A percentile compares a stretch with the other conserved stretches of the same genome.
These are phyloP conservation scores for Bergia sp. DNA, from an alignment of 92 coral and sea anemone genomes.

Conservation along the genomic window DNA sequence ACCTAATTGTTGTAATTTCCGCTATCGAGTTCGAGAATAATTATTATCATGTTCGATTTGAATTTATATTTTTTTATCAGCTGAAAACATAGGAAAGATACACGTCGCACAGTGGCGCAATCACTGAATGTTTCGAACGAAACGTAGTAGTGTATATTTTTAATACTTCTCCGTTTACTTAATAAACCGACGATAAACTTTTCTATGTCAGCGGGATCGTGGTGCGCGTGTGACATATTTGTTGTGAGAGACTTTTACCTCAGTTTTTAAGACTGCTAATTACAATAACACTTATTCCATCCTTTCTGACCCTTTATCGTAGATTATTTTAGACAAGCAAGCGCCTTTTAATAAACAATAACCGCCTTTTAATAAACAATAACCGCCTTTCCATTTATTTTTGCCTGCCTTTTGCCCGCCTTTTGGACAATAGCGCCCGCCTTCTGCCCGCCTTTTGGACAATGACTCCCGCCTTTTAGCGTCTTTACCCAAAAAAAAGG, in stretches of 20 bases:
- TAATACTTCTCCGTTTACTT: conserved; percentile 33
- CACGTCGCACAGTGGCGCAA: conserved; percentile 25
- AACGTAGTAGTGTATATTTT: conserved; percentile 25
- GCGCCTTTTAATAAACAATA: conserved; percentile 22
- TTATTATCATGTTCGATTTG: conserved; percentile 22
- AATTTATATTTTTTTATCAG: conserved; percentile 23
- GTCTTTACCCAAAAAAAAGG: conserved; percentile 28
- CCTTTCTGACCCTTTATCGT: conserved; percentile 30
- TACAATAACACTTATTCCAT: conserved; percentile 33
- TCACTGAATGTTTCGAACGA: conserved; percentile 31
- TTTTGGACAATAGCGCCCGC: conserved; percentile 24
- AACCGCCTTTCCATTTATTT: conserved; percentile 20
- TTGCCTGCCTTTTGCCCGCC: conserved; percentile 15
- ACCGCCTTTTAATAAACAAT: conserved; percentile 33
- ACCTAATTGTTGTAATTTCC: conserved; percentile 22
- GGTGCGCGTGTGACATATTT: conserved; percentile 34
- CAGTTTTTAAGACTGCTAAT: conserved; percentile 32
- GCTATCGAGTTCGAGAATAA: conserved; percentile 34
- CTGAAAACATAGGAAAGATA: conserved; percentile 23
- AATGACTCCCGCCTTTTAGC: conserved; percentile 30
- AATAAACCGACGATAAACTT: conserved; percentile 33
- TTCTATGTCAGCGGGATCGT: conserved; percentile 27
- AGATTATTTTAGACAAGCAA: conserved; percentile 27
- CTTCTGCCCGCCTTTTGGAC: conserved; percentile 27
- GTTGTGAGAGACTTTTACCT: conserved; percentile 35